Percentiles rank a stretch among this genome's conserved stretches.
These are phyloP conservation scores for cattle (Bos taurus) DNA, from an alignment of 2,113 vertebrate species.

Conservation along the genomic window ARS-UCD2.0 NC_037334.1:16822501-16823000, in stretches of 20 bases:
- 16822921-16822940: constrained; percentile 95
- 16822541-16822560: background rate
- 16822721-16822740: background rate
- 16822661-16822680: background rate
- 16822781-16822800: background rate
- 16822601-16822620: background rate
- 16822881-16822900: constrained; percentile 91
- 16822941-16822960: constrained; percentile 93
- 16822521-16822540: background rate
- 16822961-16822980: constrained; percentile 95
- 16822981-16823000: constrained; percentile 93
- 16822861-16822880: constrained; percentile 84
- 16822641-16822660: background rate
- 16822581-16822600: background rate
- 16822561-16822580: background rate
- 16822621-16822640: background rate
- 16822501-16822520: background rate
- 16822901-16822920: constrained; percentile 91
- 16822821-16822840: background rate
- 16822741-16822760: background rate
- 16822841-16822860: rapidly evolving
- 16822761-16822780: background rate
- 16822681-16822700: background rate
- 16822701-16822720: rapidly evolving
- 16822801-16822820: background rate